Evolutionary conservation across 92 coral and sea anemone genomes (phyloP).

Genomic region (Scolanthus callimorphus): DNA sequence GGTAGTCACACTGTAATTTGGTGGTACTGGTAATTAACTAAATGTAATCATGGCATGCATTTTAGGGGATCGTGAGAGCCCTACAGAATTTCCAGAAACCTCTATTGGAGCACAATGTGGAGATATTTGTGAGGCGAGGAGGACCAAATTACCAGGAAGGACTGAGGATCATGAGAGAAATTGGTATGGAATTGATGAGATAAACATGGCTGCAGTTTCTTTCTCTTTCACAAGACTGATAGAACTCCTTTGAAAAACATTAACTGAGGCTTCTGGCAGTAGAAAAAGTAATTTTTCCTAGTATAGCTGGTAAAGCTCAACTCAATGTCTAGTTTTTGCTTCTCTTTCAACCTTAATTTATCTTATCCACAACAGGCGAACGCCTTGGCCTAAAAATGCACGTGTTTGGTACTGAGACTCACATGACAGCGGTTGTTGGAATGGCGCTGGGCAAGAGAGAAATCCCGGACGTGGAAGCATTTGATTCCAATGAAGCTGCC

Average conservation of each 20-base stretch:
- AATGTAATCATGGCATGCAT: no score
- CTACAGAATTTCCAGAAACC: slow-evolving; percentile 71
- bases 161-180: slow-evolving; percentile 92
- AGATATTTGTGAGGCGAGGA: slow-evolving; percentile 92
- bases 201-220: no score
- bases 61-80: slow-evolving; percentile 96
- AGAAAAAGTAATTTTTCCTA: no score
- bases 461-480: slow-evolving; percentile 68
- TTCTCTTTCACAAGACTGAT: no score
- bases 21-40: no score
- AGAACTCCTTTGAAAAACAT: not conserved
- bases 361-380: no score
- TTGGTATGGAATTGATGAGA: no score
- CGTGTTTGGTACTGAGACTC: slow-evolving; percentile 99
- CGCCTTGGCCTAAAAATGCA: slow-evolving; percentile 86
- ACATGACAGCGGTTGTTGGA: slow-evolving; percentile 98
- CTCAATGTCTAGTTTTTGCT: no score
- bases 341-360: no score
- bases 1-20: no score
- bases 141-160: slow-evolving; percentile 99
- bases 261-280: not conserved
- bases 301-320: no score
- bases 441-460: slow-evolving; percentile 95
- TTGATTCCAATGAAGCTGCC: slow-evolving; percentile 93
- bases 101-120: slow-evolving; percentile 82